A percentile compares a stretch with the other conserved stretches of the same genome.
phyloP scores from a whole-genome alignment of 2,888 invertebrate species.

The Rotaria socialis region DNA sequence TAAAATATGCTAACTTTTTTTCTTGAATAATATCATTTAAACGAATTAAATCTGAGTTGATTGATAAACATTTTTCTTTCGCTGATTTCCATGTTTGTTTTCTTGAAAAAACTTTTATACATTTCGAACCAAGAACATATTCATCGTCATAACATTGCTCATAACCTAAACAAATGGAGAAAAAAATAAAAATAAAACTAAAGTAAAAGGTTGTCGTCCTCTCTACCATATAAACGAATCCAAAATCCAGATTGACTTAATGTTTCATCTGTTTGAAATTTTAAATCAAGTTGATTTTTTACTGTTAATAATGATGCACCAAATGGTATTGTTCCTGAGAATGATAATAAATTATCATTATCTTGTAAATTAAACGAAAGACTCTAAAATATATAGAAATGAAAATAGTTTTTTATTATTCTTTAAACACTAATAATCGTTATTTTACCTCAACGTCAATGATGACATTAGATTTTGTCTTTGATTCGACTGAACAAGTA shows the following conservation, averaged over 20 bases:
- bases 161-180: not conserved
- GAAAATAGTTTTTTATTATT: no score
- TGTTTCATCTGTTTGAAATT: constrained; percentile 42
- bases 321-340: constrained; percentile 34
- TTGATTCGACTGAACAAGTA: not conserved
- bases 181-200: not conserved
- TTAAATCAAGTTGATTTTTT: constrained; percentile 1
- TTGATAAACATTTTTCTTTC: constrained; percentile 39
- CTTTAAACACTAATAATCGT: no score
- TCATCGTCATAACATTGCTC: not conserved
- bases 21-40: constrained; percentile 43
- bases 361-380: constrained; percentile 38
- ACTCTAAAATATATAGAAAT: not conserved
- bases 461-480: not conserved
- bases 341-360: constrained; percentile 41
- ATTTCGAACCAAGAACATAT: constrained; percentile 20
- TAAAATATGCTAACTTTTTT: constrained; percentile 17
- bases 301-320: constrained; percentile 25
- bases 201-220: not conserved
- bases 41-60: constrained; percentile 38
- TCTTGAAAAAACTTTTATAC: constrained; percentile 39
- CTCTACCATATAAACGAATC: constrained; percentile 13
- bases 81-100: constrained; percentile 39
- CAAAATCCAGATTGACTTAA: constrained; percentile 43
- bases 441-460: not conserved